Base-by-base conservation (phyloP, 2,113 vertebrate genomes). In the Corythaeola cristata region DNA sequence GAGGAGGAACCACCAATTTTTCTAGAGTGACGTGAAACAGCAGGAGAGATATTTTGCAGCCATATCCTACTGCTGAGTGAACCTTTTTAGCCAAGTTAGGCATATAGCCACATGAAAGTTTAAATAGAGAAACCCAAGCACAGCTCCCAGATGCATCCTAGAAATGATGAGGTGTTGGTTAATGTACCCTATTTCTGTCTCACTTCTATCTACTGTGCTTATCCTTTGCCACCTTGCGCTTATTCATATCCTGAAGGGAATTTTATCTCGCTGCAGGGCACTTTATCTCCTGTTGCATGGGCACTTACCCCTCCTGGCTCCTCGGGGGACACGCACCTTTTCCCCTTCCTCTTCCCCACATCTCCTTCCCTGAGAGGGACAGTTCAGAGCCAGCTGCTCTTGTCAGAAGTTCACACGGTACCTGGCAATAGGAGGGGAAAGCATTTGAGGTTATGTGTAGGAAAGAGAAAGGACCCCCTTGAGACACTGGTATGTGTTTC, bases 261-360 rank as follows among this genome's bases (percentile, higher is more conserved):
- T 86, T 92, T 58, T 77, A 13, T 55, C 37, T 77, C 2, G 0
- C 26, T 69, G 15, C 59, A 32, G n/a, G 32, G 11, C 4, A 2
- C 49, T 87, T 82, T 73, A 64, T 90, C 55, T 93, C 45, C 60
- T 45, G 21, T 52, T 44, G 9, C 7, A 1, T 15, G 45, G 67
- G 11, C 2, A 1, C n/a, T 60, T 84, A 27, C 7, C 8, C 35
- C 17, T 69, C 84, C 23, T 0, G 1, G 18, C 66, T 47, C 16
- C 26, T 44, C 0, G 0, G 2, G 24, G 22, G 3, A n/a, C 24
- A 8, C 0, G 3, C 0, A 0, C 26, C 16, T 91, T 80, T 77
- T 72, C 50, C 53, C 12, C 7, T 94, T 53, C 55, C 73, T 72
- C 26, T 87, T 94, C 18, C 19, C 13, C 0, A 0, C 27, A 8